Base-by-base conservation (phyloP, 2,113 vertebrate species). In the Phodopus roborovskii region DNA sequence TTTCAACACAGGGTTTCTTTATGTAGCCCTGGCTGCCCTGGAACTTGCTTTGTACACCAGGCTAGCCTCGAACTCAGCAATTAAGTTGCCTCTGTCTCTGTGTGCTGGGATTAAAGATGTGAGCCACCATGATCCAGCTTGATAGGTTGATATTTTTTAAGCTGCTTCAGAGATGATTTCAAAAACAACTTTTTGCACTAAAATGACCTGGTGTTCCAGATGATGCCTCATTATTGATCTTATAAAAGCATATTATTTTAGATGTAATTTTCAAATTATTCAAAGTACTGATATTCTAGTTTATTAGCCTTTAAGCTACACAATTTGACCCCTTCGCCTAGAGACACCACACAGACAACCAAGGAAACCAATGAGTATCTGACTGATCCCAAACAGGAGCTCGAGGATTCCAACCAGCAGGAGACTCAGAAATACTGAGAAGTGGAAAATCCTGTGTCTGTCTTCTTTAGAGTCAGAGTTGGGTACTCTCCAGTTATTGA, bases 261-360 rank as follows among this genome's bases (percentile, higher is more conserved):
- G 95, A 56, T 71, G 48, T 58, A 75, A 45, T 94, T 94, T 84
- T 92, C 86, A 60, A 56, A 45, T 73, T 30, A 70, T 30, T 93
- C 64, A 24, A 36, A 86, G 60, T 70, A 30, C 71, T 68, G 0
- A 33, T 66, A 24, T 83, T 91, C 30, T 50, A 13, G 70, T 68
- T 94, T 60, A 53, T 66, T 86, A 3, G 48, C n/a, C 39, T 64
- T 45, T 20, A 7, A 78, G n/a, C 83, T 98, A 98, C 39, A 97
- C 97, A 71, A 90, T 11, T 19, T 1, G 83, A 22, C 66, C 22
- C 70, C 94, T 94, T 79, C 15, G 42, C 48, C 53, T 82, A 16
- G 97, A 97, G 42, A 97, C 97, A 13, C 98, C 97, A 73, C 97
- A 98, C n/a, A 98, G 36, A 92, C 97, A 98, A 26, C 98, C 98